Percentiles rank a stretch among this genome's conserved stretches.
phyloP scores from a whole-genome alignment of 1,140 invertebrate genomes.

The Catajapyx aquilonaris region DNA sequence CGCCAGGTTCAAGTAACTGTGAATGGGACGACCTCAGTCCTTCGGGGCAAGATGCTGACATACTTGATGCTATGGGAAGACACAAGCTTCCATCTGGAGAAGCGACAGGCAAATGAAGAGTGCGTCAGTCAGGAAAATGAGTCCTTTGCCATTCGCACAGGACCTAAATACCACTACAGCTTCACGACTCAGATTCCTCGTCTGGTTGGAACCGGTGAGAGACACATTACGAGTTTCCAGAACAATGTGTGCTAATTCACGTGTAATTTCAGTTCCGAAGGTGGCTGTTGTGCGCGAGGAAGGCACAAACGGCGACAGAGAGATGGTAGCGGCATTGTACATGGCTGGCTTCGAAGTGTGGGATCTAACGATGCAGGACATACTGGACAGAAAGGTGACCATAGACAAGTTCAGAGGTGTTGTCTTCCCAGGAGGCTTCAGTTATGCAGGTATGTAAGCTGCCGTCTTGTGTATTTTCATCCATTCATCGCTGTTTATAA shows the following conservation, averaged over 20 bases:
- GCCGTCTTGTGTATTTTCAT: not conserved
- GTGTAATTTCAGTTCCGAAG: conserved; percentile 26
- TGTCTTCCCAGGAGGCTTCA: conserved; percentile 92
- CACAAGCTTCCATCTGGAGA: conserved; percentile 77
- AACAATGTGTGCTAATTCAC: too few relatives aligned
- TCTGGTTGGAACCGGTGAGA: not conserved
- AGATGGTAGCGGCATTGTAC: conserved; percentile 88
- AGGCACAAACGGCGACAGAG: conserved; percentile 89
- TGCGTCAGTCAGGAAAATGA: conserved; percentile 61
- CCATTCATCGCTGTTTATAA: conserved; percentile 10
- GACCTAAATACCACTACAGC: conserved; percentile 25
- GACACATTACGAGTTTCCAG: too few relatives aligned
- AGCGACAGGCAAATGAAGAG: conserved; percentile 51
- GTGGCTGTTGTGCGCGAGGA: conserved; percentile 91
- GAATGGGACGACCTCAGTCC: conserved; percentile 28
- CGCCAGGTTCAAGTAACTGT: conserved; percentile 34
- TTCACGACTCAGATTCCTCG: conserved; percentile 8
- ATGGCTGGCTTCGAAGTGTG: conserved; percentile 80
- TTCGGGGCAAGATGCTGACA: conserved; percentile 40
- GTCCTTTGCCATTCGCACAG: conserved; percentile 28
- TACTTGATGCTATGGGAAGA: conserved; percentile 78
- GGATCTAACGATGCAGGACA: conserved; percentile 81
- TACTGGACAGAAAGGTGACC: conserved; percentile 40
- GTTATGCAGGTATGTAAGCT: conserved; percentile 55
- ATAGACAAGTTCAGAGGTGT: conserved; percentile 68